Evolutionary conservation across 2,797 vertebrate species (phyloP).

Genomic region (Sternarchorhynchus goeldii): DNA sequence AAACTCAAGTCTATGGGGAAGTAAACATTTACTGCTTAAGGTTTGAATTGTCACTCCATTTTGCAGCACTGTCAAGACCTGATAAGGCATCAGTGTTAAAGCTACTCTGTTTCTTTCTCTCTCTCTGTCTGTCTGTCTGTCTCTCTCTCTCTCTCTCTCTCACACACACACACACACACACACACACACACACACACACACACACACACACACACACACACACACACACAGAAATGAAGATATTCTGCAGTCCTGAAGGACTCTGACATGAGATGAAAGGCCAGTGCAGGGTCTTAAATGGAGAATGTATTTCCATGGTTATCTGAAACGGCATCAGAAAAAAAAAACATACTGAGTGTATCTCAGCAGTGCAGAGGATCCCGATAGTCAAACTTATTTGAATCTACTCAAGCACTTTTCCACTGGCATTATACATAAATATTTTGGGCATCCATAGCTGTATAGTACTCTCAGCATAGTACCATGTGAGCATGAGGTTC

Average conservation of each 20-base stretch:
- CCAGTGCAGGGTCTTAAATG: constrained; percentile 38
- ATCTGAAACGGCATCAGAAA: constrained; percentile 40
- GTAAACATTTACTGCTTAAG: constrained; percentile 46
- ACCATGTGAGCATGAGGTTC: neutral
- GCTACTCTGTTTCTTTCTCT: constrained; percentile 28
- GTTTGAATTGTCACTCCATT: constrained; percentile 50
- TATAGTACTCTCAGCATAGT: too few species aligned
- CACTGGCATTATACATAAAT: neutral
- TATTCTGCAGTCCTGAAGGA: constrained; percentile 39
- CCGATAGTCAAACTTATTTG: constrained; percentile 16
- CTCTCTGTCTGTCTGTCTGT: constrained; percentile 11
- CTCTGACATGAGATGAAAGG: constrained; percentile 47
- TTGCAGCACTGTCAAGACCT: constrained; percentile 45
- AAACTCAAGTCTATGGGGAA: constrained; percentile 48
- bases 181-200: neutral
- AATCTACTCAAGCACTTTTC: constrained; percentile 1
- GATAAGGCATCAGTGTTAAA: constrained; percentile 62
- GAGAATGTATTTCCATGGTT: constrained; percentile 45
- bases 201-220: constrained; percentile 24
- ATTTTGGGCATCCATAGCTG: neutral
- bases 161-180: too few species aligned
- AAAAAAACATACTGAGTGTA: constrained; percentile 9
- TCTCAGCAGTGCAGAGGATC: constrained; percentile 22
- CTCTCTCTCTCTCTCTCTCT: too few species aligned
- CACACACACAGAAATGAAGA: constrained; percentile 42